Evolutionary conservation across 1,140 invertebrate species (phyloP).

Genomic region (Archivesica marissinica): DNA sequence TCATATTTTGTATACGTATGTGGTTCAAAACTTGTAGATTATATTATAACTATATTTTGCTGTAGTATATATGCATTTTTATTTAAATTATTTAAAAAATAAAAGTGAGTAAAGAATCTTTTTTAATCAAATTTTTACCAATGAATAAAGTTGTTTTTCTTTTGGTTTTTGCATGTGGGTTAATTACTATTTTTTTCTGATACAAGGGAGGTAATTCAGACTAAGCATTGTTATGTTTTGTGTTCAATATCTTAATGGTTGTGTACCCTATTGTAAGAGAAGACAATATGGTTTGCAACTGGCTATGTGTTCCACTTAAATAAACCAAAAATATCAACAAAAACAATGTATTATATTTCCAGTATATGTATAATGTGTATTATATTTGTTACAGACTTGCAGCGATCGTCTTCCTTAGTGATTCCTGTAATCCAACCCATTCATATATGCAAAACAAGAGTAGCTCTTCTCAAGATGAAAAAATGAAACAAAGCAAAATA

Average conservation of each 20-base stretch:
- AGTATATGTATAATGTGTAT: neutral
- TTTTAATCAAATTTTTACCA: slow-evolving; percentile 63
- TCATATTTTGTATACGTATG: slow-evolving; percentile 38
- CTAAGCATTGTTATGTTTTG: slow-evolving; percentile 36
- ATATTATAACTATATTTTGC: slow-evolving; percentile 39
- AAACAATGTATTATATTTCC: slow-evolving; percentile 9
- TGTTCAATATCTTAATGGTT: slow-evolving; percentile 42
- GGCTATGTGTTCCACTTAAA: slow-evolving; percentile 24
- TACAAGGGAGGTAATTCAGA: slow-evolving; percentile 41
- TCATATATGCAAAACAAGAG: no score
- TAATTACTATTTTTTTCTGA: slow-evolving; percentile 22
- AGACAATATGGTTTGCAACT: slow-evolving; percentile 18
- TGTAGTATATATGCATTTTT: slow-evolving; percentile 66
- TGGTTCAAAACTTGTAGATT: slow-evolving; percentile 46
- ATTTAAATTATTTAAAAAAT: slow-evolving; percentile 56
- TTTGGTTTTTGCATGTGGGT: slow-evolving; percentile 38
- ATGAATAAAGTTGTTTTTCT: slow-evolving; percentile 10
- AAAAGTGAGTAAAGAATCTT: slow-evolving; percentile 38
- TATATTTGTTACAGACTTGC: neutral
- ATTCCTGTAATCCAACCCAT: no score
- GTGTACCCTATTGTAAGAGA: slow-evolving; percentile 36
- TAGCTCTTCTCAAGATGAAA: no score
- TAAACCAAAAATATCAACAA: neutral
- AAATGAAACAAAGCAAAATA: no score
- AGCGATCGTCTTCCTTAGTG: no score